A percentile compares a stretch with the other conserved stretches of the same genome.
Conservation (phyloP, 2,113 vertebrate species). For the Maccullochella peelii region DNA sequence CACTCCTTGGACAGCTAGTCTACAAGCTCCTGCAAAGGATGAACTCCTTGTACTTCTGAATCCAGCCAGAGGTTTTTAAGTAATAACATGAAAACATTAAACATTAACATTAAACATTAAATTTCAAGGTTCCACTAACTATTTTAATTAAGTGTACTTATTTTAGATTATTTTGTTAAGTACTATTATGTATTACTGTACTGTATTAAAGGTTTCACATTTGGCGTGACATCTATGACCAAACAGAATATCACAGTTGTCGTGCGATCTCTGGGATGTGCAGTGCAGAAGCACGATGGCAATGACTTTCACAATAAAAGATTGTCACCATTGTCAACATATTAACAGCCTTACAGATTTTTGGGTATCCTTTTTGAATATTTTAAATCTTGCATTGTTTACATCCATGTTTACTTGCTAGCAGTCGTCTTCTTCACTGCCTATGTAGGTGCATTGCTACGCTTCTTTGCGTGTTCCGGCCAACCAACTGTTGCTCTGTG, state of each 20-base stretch:
- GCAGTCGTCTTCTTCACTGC: background rate
- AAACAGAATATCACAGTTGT: background rate
- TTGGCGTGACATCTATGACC: too few relatives aligned
- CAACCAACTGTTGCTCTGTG: background rate
- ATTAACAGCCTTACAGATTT: background rate
- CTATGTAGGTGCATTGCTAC: background rate
- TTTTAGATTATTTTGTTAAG: background rate
- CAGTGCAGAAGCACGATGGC: background rate
- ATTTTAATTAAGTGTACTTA: background rate
- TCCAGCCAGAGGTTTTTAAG: constrained; percentile 17
- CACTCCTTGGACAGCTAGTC: constrained; percentile 58
- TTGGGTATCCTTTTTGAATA: too few relatives aligned
- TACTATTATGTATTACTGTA: background rate
- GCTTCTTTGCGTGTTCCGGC: background rate
- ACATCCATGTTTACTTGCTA: background rate
- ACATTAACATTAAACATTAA: background rate
- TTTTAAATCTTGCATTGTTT: background rate
- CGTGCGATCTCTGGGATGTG: background rate
- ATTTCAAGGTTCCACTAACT: background rate
- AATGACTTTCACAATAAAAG: background rate
- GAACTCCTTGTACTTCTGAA: constrained; percentile 44
- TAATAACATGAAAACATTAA: too few relatives aligned
- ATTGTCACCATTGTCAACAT: background rate
- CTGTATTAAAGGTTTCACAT: too few relatives aligned
- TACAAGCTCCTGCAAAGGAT: constrained; percentile 51